Evolutionary conservation across 2,113 vertebrate genomes (phyloP).

Genomic region (Nicator chloris): DNA sequence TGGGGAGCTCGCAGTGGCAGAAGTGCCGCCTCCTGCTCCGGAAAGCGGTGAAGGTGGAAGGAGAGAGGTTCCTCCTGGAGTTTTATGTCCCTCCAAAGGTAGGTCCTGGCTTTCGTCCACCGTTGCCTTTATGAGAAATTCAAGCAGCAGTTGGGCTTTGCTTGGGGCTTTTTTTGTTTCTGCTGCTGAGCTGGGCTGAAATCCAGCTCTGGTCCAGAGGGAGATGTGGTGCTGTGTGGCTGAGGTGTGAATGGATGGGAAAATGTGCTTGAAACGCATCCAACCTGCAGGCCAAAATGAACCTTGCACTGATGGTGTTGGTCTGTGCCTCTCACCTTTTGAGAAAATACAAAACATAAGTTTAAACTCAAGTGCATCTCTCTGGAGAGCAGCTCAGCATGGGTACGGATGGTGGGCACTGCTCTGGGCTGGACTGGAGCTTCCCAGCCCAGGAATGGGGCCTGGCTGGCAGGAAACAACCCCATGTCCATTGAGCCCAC

Average conservation of each 20-base stretch:
- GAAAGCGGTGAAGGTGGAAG: slow-evolving; percentile 81
- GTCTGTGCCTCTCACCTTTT: background rate
- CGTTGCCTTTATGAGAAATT: background rate
- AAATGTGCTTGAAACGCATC: background rate
- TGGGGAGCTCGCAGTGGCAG: slow-evolving; percentile 90
- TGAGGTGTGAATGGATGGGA: background rate
- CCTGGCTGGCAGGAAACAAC: background rate
- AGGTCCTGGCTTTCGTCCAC: background rate
- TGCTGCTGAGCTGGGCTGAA: background rate
- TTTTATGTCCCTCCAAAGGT: slow-evolving; percentile 98
- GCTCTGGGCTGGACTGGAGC: background rate
- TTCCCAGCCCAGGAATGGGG: background rate
- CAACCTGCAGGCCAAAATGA: background rate
- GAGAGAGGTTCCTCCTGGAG: slow-evolving; percentile 91
- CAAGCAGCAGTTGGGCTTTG: background rate
- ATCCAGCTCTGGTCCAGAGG: background rate
- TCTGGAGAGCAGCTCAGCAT: background rate
- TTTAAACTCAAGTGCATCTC: background rate
- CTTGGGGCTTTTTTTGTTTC: background rate
- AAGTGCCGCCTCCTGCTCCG: slow-evolving; percentile 93
- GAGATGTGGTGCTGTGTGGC: background rate
- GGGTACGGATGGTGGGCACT: fast-evolving
- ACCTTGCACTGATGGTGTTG: background rate
- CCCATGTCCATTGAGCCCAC: background rate
- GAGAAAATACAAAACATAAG: background rate